Evolutionary conservation across 2,888 invertebrate species (phyloP), one percentile per base, ranked within the genome.

Genomic region (Ochropacha duplaris): DNA sequence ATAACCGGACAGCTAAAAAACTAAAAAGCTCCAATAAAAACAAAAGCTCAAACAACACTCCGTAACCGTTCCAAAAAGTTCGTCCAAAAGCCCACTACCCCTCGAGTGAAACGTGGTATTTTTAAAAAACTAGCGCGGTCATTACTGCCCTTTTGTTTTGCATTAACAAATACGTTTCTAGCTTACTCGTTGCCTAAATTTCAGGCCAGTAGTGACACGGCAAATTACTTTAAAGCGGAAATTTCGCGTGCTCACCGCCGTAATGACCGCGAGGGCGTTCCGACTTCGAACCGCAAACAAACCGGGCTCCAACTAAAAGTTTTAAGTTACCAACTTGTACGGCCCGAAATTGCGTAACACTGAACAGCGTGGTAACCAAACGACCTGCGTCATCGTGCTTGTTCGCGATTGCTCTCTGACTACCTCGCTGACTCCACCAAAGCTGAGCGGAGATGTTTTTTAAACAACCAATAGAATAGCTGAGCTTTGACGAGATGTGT

Each of bases 161-260:
- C 86, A 84, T 88, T 86, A 78, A 83, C 81, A 84, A 87, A 86
- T 83, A 83, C 82, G 73, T 11, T 31, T 8, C 31, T 52, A 22
- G 31, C 52, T 52, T 62, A 58, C 71, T 71, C 70, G 70, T 76
- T 76, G 59, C 66, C 68, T 66, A 73, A 80, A 81, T 79, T 79
- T 19, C 74, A 64, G 73, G 64, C 70, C 75, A 72, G 74, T 71
- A 78, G 87, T 88, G 89, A 90, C 86, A 82, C 78, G 81, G 86
- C 88, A 87, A 89, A 89, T 90, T 88, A 90, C 88, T 90, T 88
- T 85, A 75, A 72, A 78, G 72, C 75, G 74, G 73, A 76, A 81
- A 81, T 85, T 87, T 83, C 78, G 86, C 87, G 74, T 69, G 78
- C 78, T 87, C 87, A 86, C 82, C 76, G 83, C 78, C 78, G 83